phyloP scores from a whole-genome alignment of 2,797 vertebrate genomes.

The Pterois miles region DNA sequence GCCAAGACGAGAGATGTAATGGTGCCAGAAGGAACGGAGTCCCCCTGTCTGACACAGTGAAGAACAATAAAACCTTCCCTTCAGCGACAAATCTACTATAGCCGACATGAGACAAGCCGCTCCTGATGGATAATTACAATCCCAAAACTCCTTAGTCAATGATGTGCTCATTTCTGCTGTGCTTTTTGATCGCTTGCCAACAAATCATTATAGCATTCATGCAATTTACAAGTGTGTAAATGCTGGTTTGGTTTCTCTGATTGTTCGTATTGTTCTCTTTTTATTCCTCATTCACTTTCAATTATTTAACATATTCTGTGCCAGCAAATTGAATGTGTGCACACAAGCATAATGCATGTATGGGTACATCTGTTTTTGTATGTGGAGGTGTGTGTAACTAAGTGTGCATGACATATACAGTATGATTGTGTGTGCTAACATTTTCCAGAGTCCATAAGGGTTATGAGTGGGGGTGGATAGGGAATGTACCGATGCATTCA shows the following conservation, averaged over 20 bases:
- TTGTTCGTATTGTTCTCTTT: conserved; percentile 39
- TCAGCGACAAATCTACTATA: conserved; percentile 36
- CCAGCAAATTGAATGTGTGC: conserved; percentile 27
- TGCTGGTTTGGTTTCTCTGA: conserved; percentile 38
- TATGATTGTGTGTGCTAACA: conserved; percentile 14
- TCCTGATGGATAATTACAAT: conserved; percentile 54
- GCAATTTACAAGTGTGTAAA: conserved; percentile 59
- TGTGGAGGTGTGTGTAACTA: not conserved
- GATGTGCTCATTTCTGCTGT: conserved; percentile 27
- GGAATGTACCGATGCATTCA: conserved; percentile 14
- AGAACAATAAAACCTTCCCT: conserved; percentile 67
- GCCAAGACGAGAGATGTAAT: conserved; percentile 61
- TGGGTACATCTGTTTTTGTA: not conserved
- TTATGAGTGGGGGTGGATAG: conserved; percentile 11
- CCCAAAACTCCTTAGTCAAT: conserved; percentile 45
- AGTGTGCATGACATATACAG: not conserved
- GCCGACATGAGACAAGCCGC: conserved; percentile 45
- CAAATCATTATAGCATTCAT: conserved; percentile 64
- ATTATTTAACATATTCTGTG: conserved; percentile 32
- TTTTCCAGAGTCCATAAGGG: conserved; percentile 28
- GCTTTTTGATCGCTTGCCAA: conserved; percentile 58
- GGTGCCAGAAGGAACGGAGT: conserved; percentile 55
- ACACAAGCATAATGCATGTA: not conserved
- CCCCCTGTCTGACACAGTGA: conserved; percentile 60
- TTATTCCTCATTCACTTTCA: conserved; percentile 49